Evolutionary conservation across 2,113 vertebrate genomes (phyloP).

Genomic region (Rhinolophus ferrumequinum): DNA sequence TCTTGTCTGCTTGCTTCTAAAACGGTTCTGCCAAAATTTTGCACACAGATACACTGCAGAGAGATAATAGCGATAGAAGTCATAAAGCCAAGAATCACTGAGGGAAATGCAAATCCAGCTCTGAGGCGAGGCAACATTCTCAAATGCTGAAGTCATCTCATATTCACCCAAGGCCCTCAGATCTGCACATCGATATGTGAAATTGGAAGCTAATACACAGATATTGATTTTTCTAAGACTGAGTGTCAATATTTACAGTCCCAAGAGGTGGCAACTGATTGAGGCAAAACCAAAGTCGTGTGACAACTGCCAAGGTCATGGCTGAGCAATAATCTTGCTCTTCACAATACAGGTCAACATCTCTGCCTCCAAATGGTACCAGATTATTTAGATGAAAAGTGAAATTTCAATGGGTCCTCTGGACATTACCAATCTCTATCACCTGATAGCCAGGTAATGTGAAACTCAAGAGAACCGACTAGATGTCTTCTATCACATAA

Average conservation of each 20-base stretch:
- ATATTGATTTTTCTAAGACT: slow-evolving; percentile 75
- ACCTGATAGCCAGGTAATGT: background rate
- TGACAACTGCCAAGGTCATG: slow-evolving; percentile 66
- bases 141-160: slow-evolving; percentile 59
- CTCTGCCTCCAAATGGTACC: background rate
- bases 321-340: background rate
- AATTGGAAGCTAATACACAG: slow-evolving; percentile 67
- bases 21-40: slow-evolving; percentile 6
- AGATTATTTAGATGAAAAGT: background rate
- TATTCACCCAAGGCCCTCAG: background rate
- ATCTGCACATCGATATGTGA: slow-evolving; percentile 63
- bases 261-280: slow-evolving; percentile 62
- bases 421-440: background rate
- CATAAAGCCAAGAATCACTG: background rate
- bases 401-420: background rate
- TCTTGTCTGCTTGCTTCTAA: slow-evolving; percentile 33
- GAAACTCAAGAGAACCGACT: background rate
- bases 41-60: background rate
- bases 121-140: background rate
- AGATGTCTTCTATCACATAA: background rate
- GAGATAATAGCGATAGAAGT: background rate
- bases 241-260: slow-evolving; percentile 76
- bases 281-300: slow-evolving; percentile 61
- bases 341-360: background rate
- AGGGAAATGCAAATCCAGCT: background rate